A percentile compares a stretch with the other conserved stretches of the same genome.
These are phyloP conservation scores for Papilio demoleus DNA, from an alignment of 2,888 invertebrate genomes.

Conservation along the genomic window DNA sequence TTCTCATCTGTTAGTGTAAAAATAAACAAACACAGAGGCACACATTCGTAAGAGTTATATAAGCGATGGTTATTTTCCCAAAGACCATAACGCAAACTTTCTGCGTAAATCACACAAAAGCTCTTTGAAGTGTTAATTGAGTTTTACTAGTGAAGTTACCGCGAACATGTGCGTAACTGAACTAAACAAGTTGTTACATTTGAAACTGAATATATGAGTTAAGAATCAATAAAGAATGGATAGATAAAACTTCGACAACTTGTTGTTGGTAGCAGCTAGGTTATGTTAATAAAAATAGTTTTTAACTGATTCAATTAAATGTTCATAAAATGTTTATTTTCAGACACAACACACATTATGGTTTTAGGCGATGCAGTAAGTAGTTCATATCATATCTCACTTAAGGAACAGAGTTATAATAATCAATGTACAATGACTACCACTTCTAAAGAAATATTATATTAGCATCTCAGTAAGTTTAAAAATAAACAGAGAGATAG, in stretches of 20 bases:
- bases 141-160: constrained; percentile 18
- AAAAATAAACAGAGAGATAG: constrained; percentile 5
- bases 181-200: constrained; percentile 9
- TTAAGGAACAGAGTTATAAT: neutral
- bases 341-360: neutral
- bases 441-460: neutral
- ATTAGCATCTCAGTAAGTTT: neutral
- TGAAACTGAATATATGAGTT: neutral
- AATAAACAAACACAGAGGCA: constrained; percentile 4
- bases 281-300: too few relatives aligned
- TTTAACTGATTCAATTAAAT: too few relatives aligned
- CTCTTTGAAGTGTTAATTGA: constrained; percentile 25
- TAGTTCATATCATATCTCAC: neutral
- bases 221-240: too few relatives aligned
- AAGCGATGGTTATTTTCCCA: constrained; percentile 5
- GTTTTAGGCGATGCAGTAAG: neutral
- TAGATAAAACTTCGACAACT: neutral
- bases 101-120: constrained; percentile 20
- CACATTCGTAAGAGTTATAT: constrained; percentile 30
- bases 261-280: neutral
- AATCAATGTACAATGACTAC: neutral
- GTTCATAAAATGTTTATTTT: neutral
- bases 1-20: neutral
- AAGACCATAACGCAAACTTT: constrained; percentile 1
- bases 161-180: constrained; percentile 15